Conservation (phyloP, 2,797 vertebrate species). For the Sebastes diaconus region DNA sequence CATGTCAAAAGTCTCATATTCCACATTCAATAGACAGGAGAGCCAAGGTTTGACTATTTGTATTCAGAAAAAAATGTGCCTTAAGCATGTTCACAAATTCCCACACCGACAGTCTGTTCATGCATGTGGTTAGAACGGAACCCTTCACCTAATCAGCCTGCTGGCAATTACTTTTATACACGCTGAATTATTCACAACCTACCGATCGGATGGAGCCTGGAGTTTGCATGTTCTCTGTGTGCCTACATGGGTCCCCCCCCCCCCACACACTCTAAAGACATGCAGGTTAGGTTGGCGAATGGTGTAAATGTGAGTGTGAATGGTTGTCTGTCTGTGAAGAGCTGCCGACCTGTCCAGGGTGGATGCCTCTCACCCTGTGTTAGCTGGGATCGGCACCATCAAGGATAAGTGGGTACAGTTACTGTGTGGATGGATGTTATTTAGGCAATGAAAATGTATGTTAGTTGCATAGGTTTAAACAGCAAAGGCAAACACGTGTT, state of each 20-base stretch:
- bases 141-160: neutral
- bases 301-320: neutral
- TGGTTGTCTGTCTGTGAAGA: neutral
- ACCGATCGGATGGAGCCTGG: neutral
- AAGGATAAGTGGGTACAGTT: neutral
- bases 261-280: neutral
- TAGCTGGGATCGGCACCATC: neutral
- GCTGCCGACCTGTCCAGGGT: neutral
- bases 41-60: neutral
- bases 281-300: neutral
- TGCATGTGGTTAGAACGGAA: neutral
- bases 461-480: neutral
- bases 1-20: neutral
- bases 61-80: neutral
- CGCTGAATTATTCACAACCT: neutral
- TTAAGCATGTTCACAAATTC: neutral
- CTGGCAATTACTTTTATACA: constrained; percentile 18
- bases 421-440: neutral
- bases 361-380: neutral
- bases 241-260: neutral
- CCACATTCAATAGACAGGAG: neutral
- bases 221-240: neutral
- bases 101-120: neutral
- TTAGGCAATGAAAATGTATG: neutral
- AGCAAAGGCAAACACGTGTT: too few relatives aligned